Base-by-base conservation (phyloP, 2,888 invertebrate species). In the Plagiodera versicolora region DNA sequence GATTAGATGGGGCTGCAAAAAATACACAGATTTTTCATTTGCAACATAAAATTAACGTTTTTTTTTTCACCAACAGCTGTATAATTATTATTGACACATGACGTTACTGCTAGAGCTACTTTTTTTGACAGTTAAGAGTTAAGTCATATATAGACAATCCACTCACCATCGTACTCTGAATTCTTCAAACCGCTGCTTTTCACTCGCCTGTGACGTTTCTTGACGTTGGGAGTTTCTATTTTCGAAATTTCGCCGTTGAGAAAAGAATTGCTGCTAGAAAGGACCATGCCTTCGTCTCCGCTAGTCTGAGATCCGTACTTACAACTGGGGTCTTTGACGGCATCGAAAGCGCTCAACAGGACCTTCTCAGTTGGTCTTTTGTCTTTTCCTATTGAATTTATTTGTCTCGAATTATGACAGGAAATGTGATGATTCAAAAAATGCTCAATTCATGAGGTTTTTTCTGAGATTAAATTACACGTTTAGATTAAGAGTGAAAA, bases 171-270 rank as follows among this genome's bases (percentile, higher is more conserved):
- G 70, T 88, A 87, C 61, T 91, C 92, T 59, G 89, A 87, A 75
- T 90, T 92, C 79, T 90, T 91, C 0, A 91, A 84, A 0, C 91
- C 89, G 72, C 90, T 91, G 76, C 91, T 92, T 80, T 92, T 93
- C 85, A 92, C 89, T 66, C 92, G 82, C n/a, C 92, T 82, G 78
- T 93, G 93, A 19, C 92, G 82, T 77, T 95, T 95, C 82, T 95
- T 95, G 0, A 94, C 92, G 75, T 92, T 92, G 0, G 94, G 93
- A 3, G 94, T 93, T 74, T 93, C 91, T 67, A 85, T 83, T 58
- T 70, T 79, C 77, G 68, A 72, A 53, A 75, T 77, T 56, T 82
- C 82, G 28, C 83, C 83, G 52, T 84, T 83, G 35, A 84, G 74
- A 64, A 85, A 83, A 2, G 89, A 88, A 68, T 86, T 86, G 8